Evolutionary conservation across 2,888 invertebrate genomes (phyloP), one percentile per base, ranked within the genome.

Genomic region (Pemphredon lugubris): DNA sequence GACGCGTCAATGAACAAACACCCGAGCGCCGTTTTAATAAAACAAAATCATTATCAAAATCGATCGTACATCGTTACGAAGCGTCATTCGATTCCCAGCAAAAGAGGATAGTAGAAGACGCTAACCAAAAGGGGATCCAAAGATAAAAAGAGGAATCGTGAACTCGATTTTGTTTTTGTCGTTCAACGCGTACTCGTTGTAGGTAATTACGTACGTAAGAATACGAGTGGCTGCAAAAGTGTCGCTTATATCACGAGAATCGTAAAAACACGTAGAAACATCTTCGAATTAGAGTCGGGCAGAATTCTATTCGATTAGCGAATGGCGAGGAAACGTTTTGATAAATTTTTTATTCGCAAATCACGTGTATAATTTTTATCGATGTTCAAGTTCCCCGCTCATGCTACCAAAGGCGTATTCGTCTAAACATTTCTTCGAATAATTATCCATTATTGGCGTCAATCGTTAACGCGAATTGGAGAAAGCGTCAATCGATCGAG

Each of bases 181-280:
- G 23, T 34, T 42, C 32, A 32, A 32, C 3, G 11, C 6, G 18
- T 42, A 14, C 18, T 51, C 50, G 14, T 40, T 60, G 26, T 42
- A 42, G 13, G 18, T n/a, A 16, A 9, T 39, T 53, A 57, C 9
- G 39, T 45, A 30, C 39, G 39, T 34, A 42, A 14, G 34, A 45
- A 44, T 23, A 18, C 9, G 44, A 7, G 40, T 4, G 54, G 34
- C n/a, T 26, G 30, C n/a, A 54, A 42, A 48, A 5, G 16, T 30
- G 40, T 63, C 42, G 42, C 30, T 48, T 37, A 30, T 14, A 37
- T 6, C 7, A 13, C 39, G 39, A 51, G 59, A 51, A 50, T 44
- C 37, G 51, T 45, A 44, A 45, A 11, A 34, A 9, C 4, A 34
- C 26, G 3, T 21, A 21, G 16, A 16, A 30, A 23, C 47, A 45